Base-by-base conservation (phyloP, 2,888 invertebrate genomes). In the Eupithecia dodoneata region DNA sequence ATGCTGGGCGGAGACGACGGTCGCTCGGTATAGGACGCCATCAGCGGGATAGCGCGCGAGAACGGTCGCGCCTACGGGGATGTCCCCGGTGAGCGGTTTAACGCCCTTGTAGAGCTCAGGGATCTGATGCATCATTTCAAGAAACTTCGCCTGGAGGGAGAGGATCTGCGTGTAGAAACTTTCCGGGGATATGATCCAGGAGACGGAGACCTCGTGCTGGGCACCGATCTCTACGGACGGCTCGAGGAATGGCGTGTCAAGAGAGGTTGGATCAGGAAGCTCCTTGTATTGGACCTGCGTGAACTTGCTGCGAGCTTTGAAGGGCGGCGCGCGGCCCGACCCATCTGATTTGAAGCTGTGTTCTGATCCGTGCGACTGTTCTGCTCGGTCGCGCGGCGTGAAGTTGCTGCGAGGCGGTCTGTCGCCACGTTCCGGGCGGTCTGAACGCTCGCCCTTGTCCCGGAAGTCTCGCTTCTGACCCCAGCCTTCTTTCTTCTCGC, bases 131-230 rank as follows among this genome's bases (percentile, higher is more conserved):
- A 98, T 97, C 95, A 97, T 96, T 4, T 92, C 91, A 18, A 96
- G 94, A 87, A 97, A 97, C 81, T 96, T 96, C 1, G 90, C 87
- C 83, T 95, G 93, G 6, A 91, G 84, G 0, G 94, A 93, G 71
- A 95, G 86, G 30, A 96, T 91, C 83, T 97, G 97, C 0, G 96
- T 96, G 90, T 96, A 97, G 89, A 98, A 98, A 83, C 96, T 96
- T 79, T 96, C 96, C 0, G 98, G 98, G 79, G 97, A 97, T 75
- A 96, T 96, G 86, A 97, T 97, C 97, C 98, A 98, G 2, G 97
- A 96, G 63, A 98, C 95, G 2, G 95, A 94, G 0, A 97, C 92
- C 76, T 96, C 95, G 74, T 96, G 96, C 73, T 94, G 95, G 0
- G 92, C 90, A 18, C 96, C 96, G 0, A 94, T 87, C 41, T 95